Base-by-base conservation (phyloP, 2,888 invertebrate species). In the Dichetophora obliterata region DNA sequence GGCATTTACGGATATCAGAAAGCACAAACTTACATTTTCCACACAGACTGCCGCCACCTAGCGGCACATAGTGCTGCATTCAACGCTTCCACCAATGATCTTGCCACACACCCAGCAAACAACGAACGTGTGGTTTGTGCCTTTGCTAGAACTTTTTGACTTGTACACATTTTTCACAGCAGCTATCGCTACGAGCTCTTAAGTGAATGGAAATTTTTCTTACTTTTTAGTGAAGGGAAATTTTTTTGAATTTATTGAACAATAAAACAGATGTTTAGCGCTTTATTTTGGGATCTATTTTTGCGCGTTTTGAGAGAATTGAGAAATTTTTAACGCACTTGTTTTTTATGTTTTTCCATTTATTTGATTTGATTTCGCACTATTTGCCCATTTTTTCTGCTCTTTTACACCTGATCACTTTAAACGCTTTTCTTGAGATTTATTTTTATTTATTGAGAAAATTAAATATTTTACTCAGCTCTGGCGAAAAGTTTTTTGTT, bases 251-350 rank as follows among this genome's bases (percentile, higher is more conserved):
- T 1, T 54, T 19, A 6, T n/a, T 37, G 6, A 31, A 37, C 43
- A 50, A 63, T 34, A 75, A 72, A 86, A 82, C 85, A 85, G 80
- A 84, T 85, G 84, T 82, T 85, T 80, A 79, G 76, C 81, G 72
- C 50, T 85, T 83, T 85, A 85, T 83, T 86, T 85, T 85, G 85
- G 85, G 84, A 85, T 82, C 83, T 86, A 85, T 84, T 78, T 84
- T 82, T 81, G 50, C n/a, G n/a, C 31, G 31, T 27, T 31, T 63
- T n/a, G 34, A 24, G 16, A 24, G 22, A 27, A 11, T 6, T 43
- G 43, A 43, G 14, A 43, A 43, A 11, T 11, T 43, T 43, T 43
- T 9, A 19, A 6, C 52, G 31, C 70, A 70, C 50, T 54, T 54
- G 54, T 70, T 54, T 54, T n/a, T 59, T 31, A 57, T 54, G 57